phyloP scores from a whole-genome alignment of 2,797 vertebrate species.

The Crenuchus spilurus region DNA sequence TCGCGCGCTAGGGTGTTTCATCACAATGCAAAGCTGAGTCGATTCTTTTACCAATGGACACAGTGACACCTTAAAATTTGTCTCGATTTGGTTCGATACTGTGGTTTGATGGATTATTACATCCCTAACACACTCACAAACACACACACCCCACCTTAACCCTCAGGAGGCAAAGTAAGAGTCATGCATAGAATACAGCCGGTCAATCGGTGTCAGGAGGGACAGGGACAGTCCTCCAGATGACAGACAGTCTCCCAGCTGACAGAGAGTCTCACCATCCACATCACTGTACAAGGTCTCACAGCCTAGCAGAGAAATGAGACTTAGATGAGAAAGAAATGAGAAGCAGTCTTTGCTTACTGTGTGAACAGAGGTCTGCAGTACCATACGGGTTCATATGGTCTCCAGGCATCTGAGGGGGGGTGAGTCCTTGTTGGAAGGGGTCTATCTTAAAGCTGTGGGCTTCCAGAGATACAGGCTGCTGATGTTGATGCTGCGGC shows the following conservation, averaged over 20 bases:
- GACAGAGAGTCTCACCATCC: constrained; percentile 86
- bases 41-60: too few relatives aligned
- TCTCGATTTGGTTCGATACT: too few relatives aligned
- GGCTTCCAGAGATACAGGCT: constrained; percentile 84
- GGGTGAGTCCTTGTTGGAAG: constrained; percentile 94
- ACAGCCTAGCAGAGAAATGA: constrained; percentile 75
- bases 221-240: constrained; percentile 78
- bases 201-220: constrained; percentile 93
- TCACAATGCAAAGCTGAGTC: too few relatives aligned
- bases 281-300: constrained; percentile 85
- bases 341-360: background rate
- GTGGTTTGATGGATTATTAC: too few relatives aligned
- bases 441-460: constrained; percentile 86
- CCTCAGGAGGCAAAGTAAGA: constrained; percentile 96
- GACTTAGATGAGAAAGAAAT: background rate
- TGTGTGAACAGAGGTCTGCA: constrained; percentile 50
- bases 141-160: constrained; percentile 15
- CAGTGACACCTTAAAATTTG: too few relatives aligned
- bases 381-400: constrained; percentile 97
- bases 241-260: constrained; percentile 84
- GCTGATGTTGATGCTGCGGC: constrained; percentile 67
- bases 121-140: constrained; percentile 27
- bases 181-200: constrained; percentile 98
- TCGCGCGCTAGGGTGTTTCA: too few relatives aligned
- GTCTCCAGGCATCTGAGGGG: constrained; percentile 97